These are phyloP conservation scores for Spinus olivaceus DNA, from an alignment of 2,797 vertebrate species.

Conservation along the genomic window DNA sequence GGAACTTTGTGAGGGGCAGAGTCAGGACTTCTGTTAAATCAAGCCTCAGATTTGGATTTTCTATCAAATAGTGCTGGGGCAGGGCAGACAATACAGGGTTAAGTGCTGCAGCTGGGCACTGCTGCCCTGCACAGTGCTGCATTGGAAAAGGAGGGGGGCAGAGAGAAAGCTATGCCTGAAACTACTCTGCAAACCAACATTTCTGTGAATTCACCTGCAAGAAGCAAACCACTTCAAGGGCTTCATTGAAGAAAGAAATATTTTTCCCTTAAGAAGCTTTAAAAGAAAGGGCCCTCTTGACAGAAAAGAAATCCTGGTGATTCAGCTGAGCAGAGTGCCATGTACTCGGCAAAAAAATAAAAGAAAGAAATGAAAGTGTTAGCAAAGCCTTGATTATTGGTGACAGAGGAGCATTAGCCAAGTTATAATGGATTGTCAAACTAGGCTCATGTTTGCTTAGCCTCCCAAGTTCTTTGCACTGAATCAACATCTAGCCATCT, in stretches of 20 bases:
- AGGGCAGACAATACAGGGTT: not conserved
- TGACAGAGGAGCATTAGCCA: constrained; percentile 30
- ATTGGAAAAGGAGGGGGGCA: not conserved
- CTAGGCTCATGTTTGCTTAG: constrained; percentile 18
- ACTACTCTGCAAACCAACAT: not conserved
- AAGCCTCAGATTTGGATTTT: not conserved
- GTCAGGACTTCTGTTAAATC: not conserved
- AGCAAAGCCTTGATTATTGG: constrained; percentile 49
- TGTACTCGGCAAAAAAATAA: not conserved
- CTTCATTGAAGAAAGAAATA: not conserved
- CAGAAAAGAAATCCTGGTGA: not conserved
- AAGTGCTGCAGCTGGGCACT: not conserved
- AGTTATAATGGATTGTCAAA: constrained; percentile 58
- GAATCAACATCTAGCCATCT: constrained; percentile 37
- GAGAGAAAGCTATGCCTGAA: not conserved
- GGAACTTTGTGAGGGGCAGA: not conserved
- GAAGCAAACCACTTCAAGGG: not conserved
- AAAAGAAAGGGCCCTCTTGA: not conserved
- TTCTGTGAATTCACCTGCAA: constrained; percentile 24
- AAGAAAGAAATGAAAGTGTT: constrained; percentile 6
- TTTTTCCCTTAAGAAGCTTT: not conserved
- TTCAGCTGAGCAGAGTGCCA: not conserved
- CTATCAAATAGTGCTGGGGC: not conserved
- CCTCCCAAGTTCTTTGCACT: constrained; percentile 37
- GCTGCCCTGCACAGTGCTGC: not conserved